Base-by-base conservation (phyloP, 2,888 invertebrate genomes). In the Parnassius glacialis region DNA sequence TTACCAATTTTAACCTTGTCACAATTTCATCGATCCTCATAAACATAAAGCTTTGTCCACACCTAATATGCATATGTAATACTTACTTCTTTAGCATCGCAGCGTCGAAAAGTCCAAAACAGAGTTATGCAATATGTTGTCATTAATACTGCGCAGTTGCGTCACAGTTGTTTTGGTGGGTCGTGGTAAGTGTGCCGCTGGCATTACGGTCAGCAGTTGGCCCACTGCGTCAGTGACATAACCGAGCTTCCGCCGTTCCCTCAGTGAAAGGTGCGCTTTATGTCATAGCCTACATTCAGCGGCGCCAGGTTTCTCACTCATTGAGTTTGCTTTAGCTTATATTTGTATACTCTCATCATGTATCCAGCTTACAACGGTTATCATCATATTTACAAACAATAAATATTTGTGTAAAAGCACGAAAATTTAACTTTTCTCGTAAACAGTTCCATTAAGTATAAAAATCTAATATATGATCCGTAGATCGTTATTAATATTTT, bases 151-250 rank as follows among this genome's bases (percentile, higher is more conserved):
- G 79, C 43, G 43, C 43, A 10, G 82, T 87, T 88, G 87, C 86
- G 89, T 86, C 87, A 89, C 80, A 76, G 76, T 82, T 87, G 86
- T 87, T 88, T 88, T 87, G 85, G 84, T 85, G 82, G 85, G 84
- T 85, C 86, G 86, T 78, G 80, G 83, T 86, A 90, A 91, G 88
- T 90, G 81, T 90, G 90, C 80, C 90, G 85, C 47, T 47, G 77
- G 76, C 82, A 89, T 88, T 84, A 80, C 89, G 89, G 88, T 87
- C 88, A 87, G 80, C 78, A 79, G 84, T 82, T 90, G 90, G 83
- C 89, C 89, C 85, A 89, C 79, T 86, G 80, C 75, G 79, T 70
- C 78, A 67, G 72, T 90, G 89, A 90, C 86, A 87, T 90, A 90
- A 90, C 83, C 59, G 74, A 79, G 87, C 88, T 89, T 89, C 88